phyloP scores from a whole-genome alignment of 2,113 vertebrate species.

The Eudorcas thomsonii region DNA sequence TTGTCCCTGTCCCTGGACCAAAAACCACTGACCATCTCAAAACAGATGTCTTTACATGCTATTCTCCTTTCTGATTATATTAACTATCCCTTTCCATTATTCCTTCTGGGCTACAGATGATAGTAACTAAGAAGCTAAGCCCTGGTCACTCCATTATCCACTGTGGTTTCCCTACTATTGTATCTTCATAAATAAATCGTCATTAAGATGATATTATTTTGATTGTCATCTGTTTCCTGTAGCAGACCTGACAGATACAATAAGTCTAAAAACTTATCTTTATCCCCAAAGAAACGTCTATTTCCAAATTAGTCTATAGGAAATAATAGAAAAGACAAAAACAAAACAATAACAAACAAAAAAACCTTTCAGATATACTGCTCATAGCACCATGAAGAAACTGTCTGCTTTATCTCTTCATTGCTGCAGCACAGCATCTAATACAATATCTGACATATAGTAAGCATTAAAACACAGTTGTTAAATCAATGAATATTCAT shows the following conservation, averaged over 20 bases:
- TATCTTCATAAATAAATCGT: neutral
- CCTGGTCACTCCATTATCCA: neutral
- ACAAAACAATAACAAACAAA: neutral
- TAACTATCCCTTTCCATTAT: neutral
- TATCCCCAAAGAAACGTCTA: neutral
- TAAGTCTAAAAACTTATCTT: neutral
- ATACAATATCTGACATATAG: neutral
- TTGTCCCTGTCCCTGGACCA: neutral
- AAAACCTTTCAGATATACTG: neutral
- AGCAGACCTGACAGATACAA: neutral
- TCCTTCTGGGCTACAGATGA: neutral
- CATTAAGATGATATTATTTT: neutral
- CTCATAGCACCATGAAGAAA: neutral
- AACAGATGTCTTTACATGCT: neutral
- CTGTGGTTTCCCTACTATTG: neutral
- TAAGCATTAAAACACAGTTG: neutral
- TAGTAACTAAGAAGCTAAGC: neutral
- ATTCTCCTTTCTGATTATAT: neutral
- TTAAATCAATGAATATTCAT: neutral
- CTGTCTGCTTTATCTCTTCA: neutral
- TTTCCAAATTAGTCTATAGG: neutral
- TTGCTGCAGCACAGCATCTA: neutral
- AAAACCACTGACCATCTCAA: neutral
- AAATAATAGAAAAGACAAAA: neutral
- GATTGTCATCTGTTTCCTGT: neutral